Evolutionary conservation across 2,113 vertebrate genomes (phyloP).

Genomic region (Oryzias javanicus): DNA sequence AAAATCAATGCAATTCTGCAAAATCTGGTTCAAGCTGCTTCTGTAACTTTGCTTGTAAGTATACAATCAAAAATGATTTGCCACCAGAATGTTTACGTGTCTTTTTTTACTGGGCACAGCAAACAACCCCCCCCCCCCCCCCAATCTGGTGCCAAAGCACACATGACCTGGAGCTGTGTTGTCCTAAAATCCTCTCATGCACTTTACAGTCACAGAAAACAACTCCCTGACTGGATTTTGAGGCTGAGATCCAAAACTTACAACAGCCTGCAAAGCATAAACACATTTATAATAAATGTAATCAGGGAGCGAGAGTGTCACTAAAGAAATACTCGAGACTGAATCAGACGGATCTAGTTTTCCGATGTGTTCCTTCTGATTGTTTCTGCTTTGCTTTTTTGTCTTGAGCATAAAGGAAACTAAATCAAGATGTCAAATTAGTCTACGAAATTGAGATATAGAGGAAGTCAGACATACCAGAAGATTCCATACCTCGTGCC

Average conservation of each 20-base stretch:
- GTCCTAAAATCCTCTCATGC: constrained; percentile 22
- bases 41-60: no score
- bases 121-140: constrained; percentile 32
- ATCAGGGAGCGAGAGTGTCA: constrained; percentile 9
- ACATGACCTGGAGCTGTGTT: constrained; percentile 29
- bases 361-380: not conserved
- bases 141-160: constrained; percentile 29
- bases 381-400: constrained; percentile 1
- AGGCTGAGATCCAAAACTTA: constrained; percentile 9
- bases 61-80: no score
- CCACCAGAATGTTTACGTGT: no score
- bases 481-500: no score
- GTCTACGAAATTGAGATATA: not conserved
- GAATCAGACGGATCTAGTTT: not conserved
- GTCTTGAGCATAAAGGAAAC: not conserved
- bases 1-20: no score
- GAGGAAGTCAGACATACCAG: no score
- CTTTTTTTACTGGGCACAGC: constrained; percentile 24
- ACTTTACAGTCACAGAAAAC: constrained; percentile 20
- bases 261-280: constrained; percentile 23
- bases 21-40: no score
- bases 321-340: constrained; percentile 19
- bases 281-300: constrained; percentile 9
- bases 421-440: not conserved
- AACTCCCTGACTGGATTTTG: constrained; percentile 26